These are phyloP conservation scores for Trichoplusia ni DNA, from an alignment of 1,140 invertebrate species.

Conservation along the genomic window DNA sequence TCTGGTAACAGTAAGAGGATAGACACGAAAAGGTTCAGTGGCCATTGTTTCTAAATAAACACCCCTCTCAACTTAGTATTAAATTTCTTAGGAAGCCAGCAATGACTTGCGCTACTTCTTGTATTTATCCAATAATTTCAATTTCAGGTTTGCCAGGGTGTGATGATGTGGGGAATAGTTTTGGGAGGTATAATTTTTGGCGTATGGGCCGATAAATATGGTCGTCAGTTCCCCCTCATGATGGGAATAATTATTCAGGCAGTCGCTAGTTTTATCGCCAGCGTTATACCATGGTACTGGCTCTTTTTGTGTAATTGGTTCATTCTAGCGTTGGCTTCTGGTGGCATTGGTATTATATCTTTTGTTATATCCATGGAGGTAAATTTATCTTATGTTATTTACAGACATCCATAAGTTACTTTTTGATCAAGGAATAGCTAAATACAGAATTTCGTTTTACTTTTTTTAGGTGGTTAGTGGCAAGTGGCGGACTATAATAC, in stretches of 20 bases:
- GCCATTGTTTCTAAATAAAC: too few relatives aligned
- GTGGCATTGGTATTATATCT: conserved; percentile 76
- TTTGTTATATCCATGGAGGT: conserved; percentile 80
- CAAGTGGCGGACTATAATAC: conserved; percentile 85
- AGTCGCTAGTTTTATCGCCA: conserved; percentile 82
- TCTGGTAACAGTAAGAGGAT: too few relatives aligned
- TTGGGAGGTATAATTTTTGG: conserved; percentile 87
- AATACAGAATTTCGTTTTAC: not conserved
- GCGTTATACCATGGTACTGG: conserved; percentile 84
- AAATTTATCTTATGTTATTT: conserved; percentile 25
- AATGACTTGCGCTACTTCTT: too few relatives aligned
- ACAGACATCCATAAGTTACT: too few relatives aligned
- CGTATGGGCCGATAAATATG: conserved; percentile 86
- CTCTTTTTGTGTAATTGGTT: conserved; percentile 87
- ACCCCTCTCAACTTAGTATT: too few relatives aligned
- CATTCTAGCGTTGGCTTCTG: conserved; percentile 85
- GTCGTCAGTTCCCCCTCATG: conserved; percentile 82
- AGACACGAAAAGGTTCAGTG: too few relatives aligned
- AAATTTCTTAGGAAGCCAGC: too few relatives aligned
- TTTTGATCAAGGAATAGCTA: too few relatives aligned
- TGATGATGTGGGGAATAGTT: conserved; percentile 89
- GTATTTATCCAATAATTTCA: too few relatives aligned
- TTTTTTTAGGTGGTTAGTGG: conserved; percentile 75
- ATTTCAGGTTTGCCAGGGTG: conserved; percentile 85
- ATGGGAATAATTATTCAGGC: conserved; percentile 84